These are phyloP conservation scores for Vireo altiloquus DNA, from an alignment of 2,113 vertebrate species.

Conservation along the genomic window DNA sequence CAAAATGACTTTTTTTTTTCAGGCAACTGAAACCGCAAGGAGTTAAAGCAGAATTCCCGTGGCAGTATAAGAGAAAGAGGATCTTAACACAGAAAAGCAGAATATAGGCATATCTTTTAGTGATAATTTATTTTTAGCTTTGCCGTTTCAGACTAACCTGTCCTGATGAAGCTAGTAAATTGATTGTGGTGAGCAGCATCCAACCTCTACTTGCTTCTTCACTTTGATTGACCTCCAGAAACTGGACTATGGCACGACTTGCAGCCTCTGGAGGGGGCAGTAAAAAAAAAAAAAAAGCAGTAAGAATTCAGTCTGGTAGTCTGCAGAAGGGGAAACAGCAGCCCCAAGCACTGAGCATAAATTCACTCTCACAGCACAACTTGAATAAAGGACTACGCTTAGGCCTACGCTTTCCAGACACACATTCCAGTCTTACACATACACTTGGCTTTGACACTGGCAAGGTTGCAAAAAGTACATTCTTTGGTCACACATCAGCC, in stretches of 20 bases:
- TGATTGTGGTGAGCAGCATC: slow-evolving; percentile 99
- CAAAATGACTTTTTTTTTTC: not conserved
- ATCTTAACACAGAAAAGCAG: not conserved
- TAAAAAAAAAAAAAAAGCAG: not conserved
- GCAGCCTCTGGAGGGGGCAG: slow-evolving; percentile 84
- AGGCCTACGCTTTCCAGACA: not conserved
- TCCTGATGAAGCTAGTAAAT: slow-evolving; percentile 95
- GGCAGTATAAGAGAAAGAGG: not conserved
- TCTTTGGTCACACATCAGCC: not conserved
- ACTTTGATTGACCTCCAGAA: slow-evolving; percentile 98
- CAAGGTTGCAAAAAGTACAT: not conserved
- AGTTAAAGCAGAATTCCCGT: not conserved
- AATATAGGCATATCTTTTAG: too few species aligned
- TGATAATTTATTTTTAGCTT: not conserved
- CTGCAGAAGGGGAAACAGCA: not conserved
- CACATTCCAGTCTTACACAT: not conserved
- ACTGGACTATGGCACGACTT: slow-evolving; percentile 97
- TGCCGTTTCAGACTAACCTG: slow-evolving; percentile 81
- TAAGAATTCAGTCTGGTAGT: not conserved
- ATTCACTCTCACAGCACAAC: not conserved
- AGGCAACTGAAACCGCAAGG: not conserved
- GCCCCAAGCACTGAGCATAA: not conserved
- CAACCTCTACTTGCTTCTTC: slow-evolving; percentile 97
- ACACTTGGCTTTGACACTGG: not conserved
- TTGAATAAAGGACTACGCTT: not conserved